Base-by-base conservation (phyloP, 2,113 vertebrate species). In the Danio rerio region DNA sequence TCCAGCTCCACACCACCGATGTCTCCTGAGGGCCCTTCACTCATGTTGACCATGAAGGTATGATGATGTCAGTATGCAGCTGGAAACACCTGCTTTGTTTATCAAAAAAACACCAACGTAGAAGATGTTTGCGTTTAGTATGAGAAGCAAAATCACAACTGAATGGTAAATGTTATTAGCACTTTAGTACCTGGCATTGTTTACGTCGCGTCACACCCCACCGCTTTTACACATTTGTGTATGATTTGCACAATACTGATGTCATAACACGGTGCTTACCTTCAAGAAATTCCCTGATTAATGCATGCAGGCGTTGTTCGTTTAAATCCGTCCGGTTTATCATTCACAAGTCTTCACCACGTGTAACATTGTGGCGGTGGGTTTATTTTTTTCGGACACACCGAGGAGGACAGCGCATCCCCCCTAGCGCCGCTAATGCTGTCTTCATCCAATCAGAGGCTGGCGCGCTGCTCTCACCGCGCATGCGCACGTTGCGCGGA, bases 1-100 rank as follows among this genome's bases (percentile, higher is more conserved):
- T 83, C 84, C 76, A 80, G 55, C 66, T 84, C 86, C 80, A 84
- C 47, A 61, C 69, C 62, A 62, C 45, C 21, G 55, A 20, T 20
- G 7, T 77, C 58, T 52, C 18, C 74, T 31, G 61, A 79, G 3
- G 47, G 18, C 13, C 47, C 61, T 65, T 63, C 61, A 12, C 45
- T 66, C 76, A 71, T 71, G n/a, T 8, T 52, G 16, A 5, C 58
- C 62, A 9, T 52, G 5, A 3, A 16, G 8, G 0, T 53, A 49
- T 66, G 61, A 49, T 66, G 61, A 55, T 18, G 62, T 66, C 59
- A 40, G 76, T 55, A 10, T 65, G 50, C 45, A 63, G 45, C 58
- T 62, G 55, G 47, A 52, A n/a, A 71, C 69, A 71, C 69, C 69
- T 71, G 69, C 47, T 50, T 71, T 18, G 6, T 13, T 21, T 15